These are phyloP conservation scores for Silvanus unidentatus DNA, from an alignment of 2,888 invertebrate species.

Conservation along the genomic window DNA sequence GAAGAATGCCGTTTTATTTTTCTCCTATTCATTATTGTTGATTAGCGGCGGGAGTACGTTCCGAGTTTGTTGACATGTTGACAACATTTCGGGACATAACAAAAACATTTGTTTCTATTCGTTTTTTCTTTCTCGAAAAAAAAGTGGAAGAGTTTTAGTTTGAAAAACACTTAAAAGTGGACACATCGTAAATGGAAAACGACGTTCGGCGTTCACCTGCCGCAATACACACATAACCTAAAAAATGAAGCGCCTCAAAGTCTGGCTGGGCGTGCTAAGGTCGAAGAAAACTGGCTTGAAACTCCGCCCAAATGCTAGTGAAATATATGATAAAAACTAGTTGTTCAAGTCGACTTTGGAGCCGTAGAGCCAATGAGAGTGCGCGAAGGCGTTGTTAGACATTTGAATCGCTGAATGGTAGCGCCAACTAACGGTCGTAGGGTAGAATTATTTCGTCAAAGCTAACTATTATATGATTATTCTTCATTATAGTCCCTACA, in stretches of 20 bases:
- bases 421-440: slow-evolving; percentile 43
- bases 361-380: slow-evolving; percentile 30
- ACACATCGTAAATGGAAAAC: too few species aligned
- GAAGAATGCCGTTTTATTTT: too few species aligned
- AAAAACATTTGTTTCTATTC: too few species aligned
- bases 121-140: too few species aligned
- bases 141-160: too few species aligned
- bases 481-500: slow-evolving; percentile 50
- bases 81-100: too few species aligned
- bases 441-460: slow-evolving; percentile 41
- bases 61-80: too few species aligned
- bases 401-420: slow-evolving; percentile 39
- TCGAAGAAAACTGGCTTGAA: slow-evolving; percentile 16
- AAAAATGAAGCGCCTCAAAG: slow-evolving; percentile 44
- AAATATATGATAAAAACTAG: slow-evolving; percentile 32
- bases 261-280: slow-evolving; percentile 38
- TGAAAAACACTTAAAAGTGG: too few species aligned
- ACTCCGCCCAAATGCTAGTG: slow-evolving; percentile 27
- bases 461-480: slow-evolving; percentile 50
- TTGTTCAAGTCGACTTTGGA: slow-evolving; percentile 4
- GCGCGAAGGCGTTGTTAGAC: slow-evolving; percentile 25
- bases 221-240: slow-evolving; percentile 34
- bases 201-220: too few species aligned
- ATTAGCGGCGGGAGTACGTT: too few species aligned
- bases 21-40: too few species aligned